Evolutionary conservation across 2,113 vertebrate genomes (phyloP).

Genomic region (Tupaia tana): DNA sequence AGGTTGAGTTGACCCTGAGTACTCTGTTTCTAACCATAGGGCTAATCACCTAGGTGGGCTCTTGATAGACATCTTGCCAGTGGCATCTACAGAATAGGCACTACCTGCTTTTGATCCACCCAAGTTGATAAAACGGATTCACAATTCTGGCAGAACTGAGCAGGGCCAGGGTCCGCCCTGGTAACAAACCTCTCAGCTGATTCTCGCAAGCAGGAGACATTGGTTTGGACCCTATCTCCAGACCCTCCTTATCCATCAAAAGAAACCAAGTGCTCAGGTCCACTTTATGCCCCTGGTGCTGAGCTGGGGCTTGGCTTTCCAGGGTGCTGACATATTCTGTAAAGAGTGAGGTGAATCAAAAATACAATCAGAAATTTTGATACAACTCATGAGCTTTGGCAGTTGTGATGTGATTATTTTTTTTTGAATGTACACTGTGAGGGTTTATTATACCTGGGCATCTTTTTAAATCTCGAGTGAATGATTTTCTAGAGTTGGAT

Average conservation of each 20-base stretch:
- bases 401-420: neutral
- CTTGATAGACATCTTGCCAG: neutral
- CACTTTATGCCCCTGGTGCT: accelerated
- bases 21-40: neutral
- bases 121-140: neutral
- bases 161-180: neutral
- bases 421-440: neutral
- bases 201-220: neutral
- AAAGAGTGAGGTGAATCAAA: neutral
- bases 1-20: neutral
- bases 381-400: neutral
- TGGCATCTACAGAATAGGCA: neutral
- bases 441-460: neutral
- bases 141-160: neutral
- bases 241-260: neutral
- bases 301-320: neutral
- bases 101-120: neutral
- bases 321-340: accelerated
- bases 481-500: conserved; percentile 54
- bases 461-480: conserved; percentile 11
- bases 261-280: accelerated
- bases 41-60: neutral
- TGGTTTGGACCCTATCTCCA: no score
- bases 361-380: neutral
- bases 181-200: neutral